Base-by-base conservation (phyloP, 2,797 vertebrate species). In the Sylvilagus floridanus region DNA sequence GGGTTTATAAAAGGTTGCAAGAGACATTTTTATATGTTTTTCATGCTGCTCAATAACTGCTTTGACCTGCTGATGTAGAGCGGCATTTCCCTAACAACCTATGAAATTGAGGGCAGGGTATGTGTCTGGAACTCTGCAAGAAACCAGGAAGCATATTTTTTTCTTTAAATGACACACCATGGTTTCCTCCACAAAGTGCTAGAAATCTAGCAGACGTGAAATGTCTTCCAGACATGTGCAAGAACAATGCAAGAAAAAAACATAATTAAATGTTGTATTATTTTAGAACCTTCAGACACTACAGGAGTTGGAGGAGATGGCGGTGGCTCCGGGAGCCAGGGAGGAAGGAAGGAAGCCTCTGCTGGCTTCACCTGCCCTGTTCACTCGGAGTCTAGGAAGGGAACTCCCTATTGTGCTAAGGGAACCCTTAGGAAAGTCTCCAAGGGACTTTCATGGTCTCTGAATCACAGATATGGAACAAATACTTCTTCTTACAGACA, bases 221-320 rank as follows among this genome's bases (percentile, higher is more conserved):
- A 86, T 73, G 57, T 69, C 73, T 90, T 52, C 52, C 42, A 60
- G 54, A 68, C 28, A 72, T 50, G 79, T 73, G 88, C 8, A 89
- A 88, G 84, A 91, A 91, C 21, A 92, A 88, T 28, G 62, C 32
- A 92, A 92, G 52, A 50, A 26, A 88, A 92, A 96, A 88, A 16
- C 71, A 77, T 75, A 92, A 83, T 93, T 62, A 71, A 82, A 82
- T 79, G 50, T 84, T 81, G 28, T 32, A 26, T 90, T 62, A 21
- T 81, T 91, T 91, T 72, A 57, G 85, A 85, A 84, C 54, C 88
- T 37, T 73, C 82, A 88, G 73, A 65, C 42, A 63, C 5, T 54
- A n/a, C 50, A 77, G 42, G 84, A 84, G 16, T 60, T 52, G 9
- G 24, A 32, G 30, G 76, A 96, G 21, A 37, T 32, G 6, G 65